Evolutionary conservation across 2,113 vertebrate species (phyloP).

Genomic region (Zosterops japonicus): DNA sequence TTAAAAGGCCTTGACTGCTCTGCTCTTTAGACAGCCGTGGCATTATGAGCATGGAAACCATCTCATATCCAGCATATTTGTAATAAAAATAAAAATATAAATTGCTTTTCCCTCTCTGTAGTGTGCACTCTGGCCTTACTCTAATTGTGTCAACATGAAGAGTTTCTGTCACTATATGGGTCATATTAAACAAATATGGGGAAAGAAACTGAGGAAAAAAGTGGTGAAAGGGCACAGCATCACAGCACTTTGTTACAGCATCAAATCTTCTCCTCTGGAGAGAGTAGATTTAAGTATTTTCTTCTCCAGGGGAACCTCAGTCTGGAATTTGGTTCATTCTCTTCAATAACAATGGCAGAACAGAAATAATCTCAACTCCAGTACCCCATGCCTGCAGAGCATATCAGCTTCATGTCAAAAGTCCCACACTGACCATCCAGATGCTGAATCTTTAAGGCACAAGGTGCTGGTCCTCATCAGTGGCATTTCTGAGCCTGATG

Average conservation of each 20-base stretch:
- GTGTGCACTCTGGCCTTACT: neutral
- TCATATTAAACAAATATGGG: neutral
- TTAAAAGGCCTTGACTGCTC: neutral
- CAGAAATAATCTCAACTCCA: neutral
- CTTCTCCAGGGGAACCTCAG: neutral
- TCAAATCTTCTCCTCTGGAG: neutral
- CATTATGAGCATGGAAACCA: neutral
- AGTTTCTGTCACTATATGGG: neutral
- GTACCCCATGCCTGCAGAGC: neutral
- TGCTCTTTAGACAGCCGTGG: neutral
- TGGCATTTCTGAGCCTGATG: neutral
- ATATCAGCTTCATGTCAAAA: neutral
- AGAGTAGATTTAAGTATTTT: neutral
- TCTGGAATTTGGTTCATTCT: neutral
- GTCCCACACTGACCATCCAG: neutral
- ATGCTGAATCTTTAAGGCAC: neutral
- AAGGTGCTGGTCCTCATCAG: neutral
- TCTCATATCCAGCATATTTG: neutral
- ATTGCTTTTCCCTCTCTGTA: neutral
- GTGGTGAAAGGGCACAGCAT: neutral
- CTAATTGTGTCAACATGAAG: neutral
- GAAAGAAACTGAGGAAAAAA: neutral
- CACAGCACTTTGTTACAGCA: neutral
- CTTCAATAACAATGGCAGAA: neutral
- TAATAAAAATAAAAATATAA: neutral